Evolutionary conservation across 2,113 vertebrate genomes (phyloP).

Genomic region (Numida meleagris): DNA sequence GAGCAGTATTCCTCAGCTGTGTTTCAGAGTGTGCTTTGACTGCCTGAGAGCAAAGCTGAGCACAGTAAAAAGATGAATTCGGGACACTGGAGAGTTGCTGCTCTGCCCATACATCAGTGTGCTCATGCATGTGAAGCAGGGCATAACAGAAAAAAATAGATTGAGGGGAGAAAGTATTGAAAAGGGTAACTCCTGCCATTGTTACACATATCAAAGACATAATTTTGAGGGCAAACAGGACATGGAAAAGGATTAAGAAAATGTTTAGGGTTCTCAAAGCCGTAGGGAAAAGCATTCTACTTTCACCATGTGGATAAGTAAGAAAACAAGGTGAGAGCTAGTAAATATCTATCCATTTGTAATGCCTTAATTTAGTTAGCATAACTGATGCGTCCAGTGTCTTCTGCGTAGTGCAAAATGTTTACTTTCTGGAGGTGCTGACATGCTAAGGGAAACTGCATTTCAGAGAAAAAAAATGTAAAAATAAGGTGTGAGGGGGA

Average conservation of each 20-base stretch:
- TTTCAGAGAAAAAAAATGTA: neutral
- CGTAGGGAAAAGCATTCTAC: neutral
- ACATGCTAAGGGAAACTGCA: neutral
- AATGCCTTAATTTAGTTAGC: neutral
- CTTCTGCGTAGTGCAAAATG: neutral
- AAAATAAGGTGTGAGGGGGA: neutral
- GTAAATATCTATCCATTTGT: neutral
- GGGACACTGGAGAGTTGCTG: fast-evolving
- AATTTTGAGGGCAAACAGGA: neutral
- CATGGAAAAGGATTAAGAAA: neutral
- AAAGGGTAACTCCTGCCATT: neutral
- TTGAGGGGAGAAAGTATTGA: neutral
- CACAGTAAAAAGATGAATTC: neutral
- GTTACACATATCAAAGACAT: neutral
- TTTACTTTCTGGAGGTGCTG: neutral
- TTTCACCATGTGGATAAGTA: neutral
- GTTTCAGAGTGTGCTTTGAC: neutral
- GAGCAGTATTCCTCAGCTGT: neutral
- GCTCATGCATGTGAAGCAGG: neutral
- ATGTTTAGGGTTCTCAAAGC: neutral
- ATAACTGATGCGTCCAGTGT: neutral
- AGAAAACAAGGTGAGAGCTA: neutral
- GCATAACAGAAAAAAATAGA: neutral
- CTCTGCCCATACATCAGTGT: neutral
- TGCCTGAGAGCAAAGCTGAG: neutral